phyloP scores from a whole-genome alignment of 2,797 vertebrate genomes.

The Neopelma chrysocephalum region DNA sequence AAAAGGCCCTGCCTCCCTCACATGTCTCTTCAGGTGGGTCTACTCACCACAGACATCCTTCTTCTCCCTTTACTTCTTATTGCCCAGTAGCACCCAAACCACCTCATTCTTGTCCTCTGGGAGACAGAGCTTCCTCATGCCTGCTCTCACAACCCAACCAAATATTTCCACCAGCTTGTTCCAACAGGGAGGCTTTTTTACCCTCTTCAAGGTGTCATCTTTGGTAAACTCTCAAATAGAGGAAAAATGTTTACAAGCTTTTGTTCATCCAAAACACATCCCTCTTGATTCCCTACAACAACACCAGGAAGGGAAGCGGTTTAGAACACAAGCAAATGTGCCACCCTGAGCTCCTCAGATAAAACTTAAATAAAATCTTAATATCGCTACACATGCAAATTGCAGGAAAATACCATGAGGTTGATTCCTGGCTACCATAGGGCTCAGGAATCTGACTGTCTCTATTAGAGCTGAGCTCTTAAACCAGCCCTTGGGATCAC shows the following conservation, averaged over 20 bases:
- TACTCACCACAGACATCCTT: not conserved
- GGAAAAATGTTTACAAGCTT: not conserved
- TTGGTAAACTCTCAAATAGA: not conserved
- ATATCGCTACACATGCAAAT: not conserved
- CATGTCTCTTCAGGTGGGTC: fast-evolving
- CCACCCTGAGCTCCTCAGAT: not conserved
- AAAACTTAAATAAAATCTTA: not conserved
- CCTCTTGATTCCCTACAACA: not conserved
- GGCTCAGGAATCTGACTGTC: not conserved
- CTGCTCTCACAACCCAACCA: not conserved
- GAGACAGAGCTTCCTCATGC: not conserved
- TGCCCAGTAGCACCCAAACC: not conserved
- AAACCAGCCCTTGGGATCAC: not conserved
- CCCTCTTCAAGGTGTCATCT: not conserved
- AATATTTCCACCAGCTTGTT: not conserved
- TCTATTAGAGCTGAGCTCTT: not conserved
- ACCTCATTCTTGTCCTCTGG: not conserved
- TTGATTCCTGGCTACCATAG: not conserved
- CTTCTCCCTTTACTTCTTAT: not conserved
- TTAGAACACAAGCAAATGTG: not conserved
- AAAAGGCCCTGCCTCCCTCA: not conserved
- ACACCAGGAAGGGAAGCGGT: not conserved
- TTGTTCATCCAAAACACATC: not conserved
- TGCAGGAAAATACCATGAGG: fast-evolving
- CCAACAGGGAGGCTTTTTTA: not conserved